Percentiles rank a stretch among this genome's conserved stretches.
Evolutionary conservation across 2,113 vertebrate genomes (phyloP).

Genomic region (Hylia prasina): DNA sequence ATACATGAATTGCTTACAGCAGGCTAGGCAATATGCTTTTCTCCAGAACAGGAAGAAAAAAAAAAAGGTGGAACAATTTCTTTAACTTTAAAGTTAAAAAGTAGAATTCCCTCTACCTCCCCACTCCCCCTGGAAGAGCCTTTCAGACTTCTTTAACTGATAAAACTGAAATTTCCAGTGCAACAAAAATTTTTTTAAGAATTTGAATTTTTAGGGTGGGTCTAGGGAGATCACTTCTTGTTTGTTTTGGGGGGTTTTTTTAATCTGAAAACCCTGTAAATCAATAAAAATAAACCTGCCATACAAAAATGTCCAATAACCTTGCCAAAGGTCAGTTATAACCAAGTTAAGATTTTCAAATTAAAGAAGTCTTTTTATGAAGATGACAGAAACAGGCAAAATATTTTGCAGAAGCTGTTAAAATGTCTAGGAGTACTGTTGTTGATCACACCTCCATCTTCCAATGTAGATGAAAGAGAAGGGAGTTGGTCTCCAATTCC

Average conservation of each 20-base stretch:
- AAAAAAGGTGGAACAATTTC: background rate
- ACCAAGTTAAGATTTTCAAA: background rate
- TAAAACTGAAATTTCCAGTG: background rate
- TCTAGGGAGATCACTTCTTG: background rate
- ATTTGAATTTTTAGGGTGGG: background rate
- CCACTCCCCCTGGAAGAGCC: accelerated
- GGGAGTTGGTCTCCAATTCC: background rate
- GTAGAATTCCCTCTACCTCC: background rate
- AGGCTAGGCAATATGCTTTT: background rate
- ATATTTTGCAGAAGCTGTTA: background rate
- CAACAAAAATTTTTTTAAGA: background rate
- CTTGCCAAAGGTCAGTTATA: background rate
- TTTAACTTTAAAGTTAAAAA: background rate
- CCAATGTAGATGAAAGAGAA: background rate
- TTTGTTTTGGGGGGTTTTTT: background rate
- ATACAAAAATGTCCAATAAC: background rate
- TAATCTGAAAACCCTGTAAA: background rate
- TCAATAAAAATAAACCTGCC: background rate
- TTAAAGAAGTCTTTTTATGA: background rate
- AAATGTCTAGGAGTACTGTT: background rate
- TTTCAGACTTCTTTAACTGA: background rate
- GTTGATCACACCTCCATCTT: background rate
- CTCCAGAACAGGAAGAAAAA: background rate
- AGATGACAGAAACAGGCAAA: background rate
- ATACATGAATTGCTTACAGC: background rate